Percentiles rank a stretch among this genome's conserved stretches.
Conservation (phyloP, 2,888 invertebrate species). For the Disparrhopalites patrizii region DNA sequence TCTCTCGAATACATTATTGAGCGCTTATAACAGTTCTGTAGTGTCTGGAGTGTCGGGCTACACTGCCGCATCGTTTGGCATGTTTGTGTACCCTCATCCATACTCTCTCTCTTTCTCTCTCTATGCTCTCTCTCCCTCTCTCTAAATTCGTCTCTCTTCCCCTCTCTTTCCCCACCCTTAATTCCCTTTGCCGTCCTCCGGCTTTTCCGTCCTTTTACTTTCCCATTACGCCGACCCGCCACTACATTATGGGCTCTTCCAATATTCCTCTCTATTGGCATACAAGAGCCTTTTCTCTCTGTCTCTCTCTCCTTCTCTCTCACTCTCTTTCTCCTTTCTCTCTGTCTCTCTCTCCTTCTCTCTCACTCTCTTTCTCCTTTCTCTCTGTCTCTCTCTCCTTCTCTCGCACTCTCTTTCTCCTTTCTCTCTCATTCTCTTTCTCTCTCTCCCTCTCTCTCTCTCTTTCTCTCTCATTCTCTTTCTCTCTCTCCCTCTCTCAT, state of each 20-base stretch:
- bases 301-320: too few relatives aligned
- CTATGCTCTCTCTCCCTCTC: neutral
- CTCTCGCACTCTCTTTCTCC: neutral
- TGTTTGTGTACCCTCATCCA: neutral
- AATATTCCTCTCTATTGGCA: too few relatives aligned
- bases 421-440: neutral
- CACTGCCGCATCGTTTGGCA: neutral
- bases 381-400: neutral
- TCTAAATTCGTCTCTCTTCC: neutral
- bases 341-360: neutral
- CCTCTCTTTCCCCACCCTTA: neutral
- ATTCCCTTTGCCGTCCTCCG: too few relatives aligned
- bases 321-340: constrained; percentile 8
- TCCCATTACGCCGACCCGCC: too few relatives aligned
- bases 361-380: neutral
- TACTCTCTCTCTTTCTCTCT: too few relatives aligned
- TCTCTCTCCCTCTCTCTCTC: too few relatives aligned
- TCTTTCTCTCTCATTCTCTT: too few relatives aligned
- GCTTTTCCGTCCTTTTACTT: too few relatives aligned
- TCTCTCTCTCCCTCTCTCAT: neutral
- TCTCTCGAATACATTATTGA: constrained; percentile 24
- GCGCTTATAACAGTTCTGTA: constrained; percentile 12
- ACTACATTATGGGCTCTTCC: too few relatives aligned
- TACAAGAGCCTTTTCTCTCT: too few relatives aligned
- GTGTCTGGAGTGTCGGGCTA: neutral